phyloP scores from a whole-genome alignment of 1,140 invertebrate genomes.

The Drosophila pachea region DNA sequence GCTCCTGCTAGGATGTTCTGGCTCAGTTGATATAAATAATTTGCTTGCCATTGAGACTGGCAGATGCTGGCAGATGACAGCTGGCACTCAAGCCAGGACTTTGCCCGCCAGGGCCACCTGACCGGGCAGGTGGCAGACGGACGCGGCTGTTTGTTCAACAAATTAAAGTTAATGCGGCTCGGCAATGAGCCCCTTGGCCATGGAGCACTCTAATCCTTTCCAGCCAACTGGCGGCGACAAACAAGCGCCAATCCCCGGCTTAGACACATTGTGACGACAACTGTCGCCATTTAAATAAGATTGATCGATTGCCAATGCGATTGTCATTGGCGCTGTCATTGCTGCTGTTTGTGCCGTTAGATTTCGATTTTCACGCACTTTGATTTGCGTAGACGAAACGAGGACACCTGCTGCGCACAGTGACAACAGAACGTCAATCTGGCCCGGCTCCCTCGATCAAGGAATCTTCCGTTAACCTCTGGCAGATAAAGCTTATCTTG shows the following conservation, averaged over 20 bases:
- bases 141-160: conserved; percentile 63
- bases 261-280: conserved; percentile 66
- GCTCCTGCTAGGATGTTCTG: neutral
- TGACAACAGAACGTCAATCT: conserved; percentile 5
- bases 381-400: conserved; percentile 47
- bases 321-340: conserved; percentile 22
- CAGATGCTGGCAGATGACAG: conserved; percentile 41
- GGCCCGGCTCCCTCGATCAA: no score
- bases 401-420: conserved; percentile 27
- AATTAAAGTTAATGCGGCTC: conserved; percentile 74
- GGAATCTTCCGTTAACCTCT: no score
- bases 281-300: conserved; percentile 77
- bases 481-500: no score
- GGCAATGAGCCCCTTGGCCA: conserved; percentile 51
- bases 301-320: conserved; percentile 69
- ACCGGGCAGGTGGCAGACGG: conserved; percentile 23
- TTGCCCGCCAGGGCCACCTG: neutral
- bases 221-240: conserved; percentile 39
- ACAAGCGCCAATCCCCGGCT: conserved; percentile 41
- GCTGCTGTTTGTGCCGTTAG: conserved; percentile 16
- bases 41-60: conserved; percentile 36
- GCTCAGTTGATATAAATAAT: conserved; percentile 49
- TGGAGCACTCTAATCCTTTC: conserved; percentile 49
- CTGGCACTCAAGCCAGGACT: conserved; percentile 16
- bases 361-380: conserved; percentile 37